Evolutionary conservation across 2,888 invertebrate genomes (phyloP), one percentile per base, ranked within the genome.

Genomic region (Lathronympha strigana): DNA sequence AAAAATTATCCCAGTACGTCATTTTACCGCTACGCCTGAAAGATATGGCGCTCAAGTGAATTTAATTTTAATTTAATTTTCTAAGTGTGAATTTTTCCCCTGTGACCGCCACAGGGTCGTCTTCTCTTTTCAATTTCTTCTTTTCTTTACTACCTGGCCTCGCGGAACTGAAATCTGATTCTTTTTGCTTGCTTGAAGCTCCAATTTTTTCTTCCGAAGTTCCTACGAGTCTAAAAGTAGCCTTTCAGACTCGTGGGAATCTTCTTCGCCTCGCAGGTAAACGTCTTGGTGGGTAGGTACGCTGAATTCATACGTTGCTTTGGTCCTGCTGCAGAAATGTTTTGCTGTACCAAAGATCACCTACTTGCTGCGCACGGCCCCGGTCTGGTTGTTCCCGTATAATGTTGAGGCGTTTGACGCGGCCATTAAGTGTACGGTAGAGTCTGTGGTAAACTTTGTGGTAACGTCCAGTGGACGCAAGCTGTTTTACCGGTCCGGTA

Each of bases 261-360:
- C 28, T 61, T 6, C 47, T 66, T 28, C 8, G 25, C 13, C 8
- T 28, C n/a, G 61, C 61, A 23, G 19, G 19, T 0, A 40, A 61
- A 17, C 61, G 55, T 15, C 50, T 66, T 8, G 40, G n/a, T 15
- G 31, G 9, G 15, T 25, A 15, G n/a, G n/a, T n/a, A n/a, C n/a
- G n/a, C n/a, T 66, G 1, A 54, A 25, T 28, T 23, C 61, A 2
- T 57, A 57, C 9, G 51, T 67, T 4, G 50, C 66, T n/a, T 15
- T 67, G 11, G 15, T 15, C 11, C 9, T 66, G 17, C 2, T 64
- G 28, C 51, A 43, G 13, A 36, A 15, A 25, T 60, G 64, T 28
- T 47, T 64, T 1, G 53, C 51, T 0, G 45, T 60, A 1, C 60
- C 64, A 3, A 45, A 53, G n/a, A 19, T 53, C 0, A 53, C 45